Evolutionary conservation across 30 jellyfish, hydroid and myxozoan species (phyloP), one percentile per base, ranked within the genome.

Genomic region (Hydra vulgaris): DNA sequence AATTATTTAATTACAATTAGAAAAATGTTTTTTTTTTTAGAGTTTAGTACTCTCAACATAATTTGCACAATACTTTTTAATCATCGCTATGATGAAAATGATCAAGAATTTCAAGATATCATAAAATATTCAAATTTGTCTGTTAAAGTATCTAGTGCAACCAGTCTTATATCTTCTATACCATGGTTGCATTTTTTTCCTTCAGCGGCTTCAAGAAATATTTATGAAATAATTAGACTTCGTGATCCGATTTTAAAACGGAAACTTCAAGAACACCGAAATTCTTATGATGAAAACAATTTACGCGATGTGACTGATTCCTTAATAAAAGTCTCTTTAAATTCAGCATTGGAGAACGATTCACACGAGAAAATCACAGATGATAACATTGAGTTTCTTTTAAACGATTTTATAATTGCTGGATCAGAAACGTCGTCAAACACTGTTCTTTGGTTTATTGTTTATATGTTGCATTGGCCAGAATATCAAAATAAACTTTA

Each of bases 301-400:
- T 74, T 85, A 70, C 94, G 95, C 17, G 95, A 85, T 80, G 21
- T 90, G 66, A 90, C 95, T 18, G 97, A 90, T 54, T 86, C 89
- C 21, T 70, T 90, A 74, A 20, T 90, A 12, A 53, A 25, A 17
- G 87, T 88, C 18, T 52, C 79, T 7, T 76, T 73, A 56, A 87
- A 81, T 54, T 84, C 71, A 56, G 26, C 25, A 21, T 3, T 40
- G 61, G 61, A 12, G 12, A 20, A 24, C 5, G 26, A 15, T 21
- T 8, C 8, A 5, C 53, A 26, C 15, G 81, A 27, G 56, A 75
- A 75, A 21, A 75, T 26, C 4, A 77, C 86, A 0, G 84, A 85
- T 21, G 95, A 81, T 70, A 85, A 89, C 52, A n/a, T 84, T 4
- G 89, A 81, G 70, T 74, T 85, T 88, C 79, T 85, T 19, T 67